Conservation (phyloP, 2,797 vertebrate genomes). For the Labroides dimidiatus region DNA sequence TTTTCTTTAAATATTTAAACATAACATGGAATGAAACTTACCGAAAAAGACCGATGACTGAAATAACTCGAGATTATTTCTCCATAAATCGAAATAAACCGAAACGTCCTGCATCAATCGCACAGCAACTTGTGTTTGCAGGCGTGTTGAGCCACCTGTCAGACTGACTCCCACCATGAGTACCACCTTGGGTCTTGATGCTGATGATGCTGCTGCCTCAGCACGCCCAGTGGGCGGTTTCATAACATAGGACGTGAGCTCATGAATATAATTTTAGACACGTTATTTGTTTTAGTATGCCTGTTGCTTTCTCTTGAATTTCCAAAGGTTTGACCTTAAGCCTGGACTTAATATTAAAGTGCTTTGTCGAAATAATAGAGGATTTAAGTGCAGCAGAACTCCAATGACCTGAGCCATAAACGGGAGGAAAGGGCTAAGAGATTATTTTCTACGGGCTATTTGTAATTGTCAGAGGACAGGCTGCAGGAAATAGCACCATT, state of each 20-base stretch:
- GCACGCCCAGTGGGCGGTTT: slow-evolving; percentile 44
- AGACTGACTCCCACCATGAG: slow-evolving; percentile 20
- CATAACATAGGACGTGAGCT: not conserved
- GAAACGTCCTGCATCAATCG: not conserved
- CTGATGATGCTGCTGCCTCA: slow-evolving; percentile 13
- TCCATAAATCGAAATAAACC: not conserved
- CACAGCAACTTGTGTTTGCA: not conserved
- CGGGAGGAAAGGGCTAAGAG: not conserved
- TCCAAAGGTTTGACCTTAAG: not conserved
- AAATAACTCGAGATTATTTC: slow-evolving; percentile 8
- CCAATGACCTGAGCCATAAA: slow-evolving; percentile 3
- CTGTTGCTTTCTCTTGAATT: slow-evolving; percentile 11
- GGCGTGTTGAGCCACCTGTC: slow-evolving; percentile 25
- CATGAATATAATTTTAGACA: not conserved
- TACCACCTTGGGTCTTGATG: slow-evolving; percentile 26
- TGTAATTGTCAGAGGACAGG: slow-evolving; percentile 8
- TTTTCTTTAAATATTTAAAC: too few relatives aligned
- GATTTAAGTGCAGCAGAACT: slow-evolving; percentile 6
- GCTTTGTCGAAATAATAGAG: slow-evolving; percentile 27
- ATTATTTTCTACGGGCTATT: slow-evolving; percentile 17
- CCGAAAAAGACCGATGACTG: slow-evolving; percentile 30
- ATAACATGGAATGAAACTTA: slow-evolving; percentile 35
- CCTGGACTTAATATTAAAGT: slow-evolving; percentile 21
- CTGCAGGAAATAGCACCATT: slow-evolving; percentile 1
- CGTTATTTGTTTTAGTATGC: slow-evolving; percentile 7